Evolutionary conservation across 2,888 invertebrate genomes (phyloP), one percentile per base, ranked within the genome.

Genomic region (Cosmorhoe ocellata): DNA sequence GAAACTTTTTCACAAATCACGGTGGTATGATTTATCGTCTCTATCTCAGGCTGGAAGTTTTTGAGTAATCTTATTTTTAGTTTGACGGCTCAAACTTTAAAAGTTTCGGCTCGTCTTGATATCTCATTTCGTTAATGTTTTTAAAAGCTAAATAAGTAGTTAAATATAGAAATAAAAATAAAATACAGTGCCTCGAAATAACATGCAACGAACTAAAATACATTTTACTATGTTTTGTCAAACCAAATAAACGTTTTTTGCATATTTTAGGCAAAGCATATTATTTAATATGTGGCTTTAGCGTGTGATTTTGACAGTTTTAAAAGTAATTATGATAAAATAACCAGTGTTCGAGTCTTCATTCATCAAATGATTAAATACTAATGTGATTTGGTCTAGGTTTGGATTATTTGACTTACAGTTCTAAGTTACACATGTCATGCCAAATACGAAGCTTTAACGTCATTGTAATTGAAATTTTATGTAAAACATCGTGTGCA

Each of bases 1-100:
- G 63, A 67, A 69, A 74, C 77, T 84, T 86, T 86, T 80, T 69
- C 67, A 71, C 80, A 71, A 83, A 81, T 86, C 84, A 85, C 69
- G 67, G 66, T 63, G 56, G 57, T 67, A 76, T 80, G 79, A 84
- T 87, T 80, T 85, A 86, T 84, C 71, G 68, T 67, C 7, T 24
- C 61, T 59, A 61, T 54, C 61, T 59, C 63, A 63, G 59, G 49
- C 52, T 50, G 28, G 49, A 69, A 71, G 51, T 73, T 74, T 65
- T 59, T 51, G 61, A 60, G 64, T 59, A 61, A 65, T 65, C 61
- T 65, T 68, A 68, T 71, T 71, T 74, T 71, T 66, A 69, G 71
- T 61, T 61, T 66, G 64, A 59, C 63, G 66, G 63, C 63, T 62
- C 68, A 47, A 59, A 59, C 59, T 56, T 51, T 54, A 38, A 56